Conservation (phyloP, 2,797 vertebrate genomes). For the Lithobates pipiens region DNA sequence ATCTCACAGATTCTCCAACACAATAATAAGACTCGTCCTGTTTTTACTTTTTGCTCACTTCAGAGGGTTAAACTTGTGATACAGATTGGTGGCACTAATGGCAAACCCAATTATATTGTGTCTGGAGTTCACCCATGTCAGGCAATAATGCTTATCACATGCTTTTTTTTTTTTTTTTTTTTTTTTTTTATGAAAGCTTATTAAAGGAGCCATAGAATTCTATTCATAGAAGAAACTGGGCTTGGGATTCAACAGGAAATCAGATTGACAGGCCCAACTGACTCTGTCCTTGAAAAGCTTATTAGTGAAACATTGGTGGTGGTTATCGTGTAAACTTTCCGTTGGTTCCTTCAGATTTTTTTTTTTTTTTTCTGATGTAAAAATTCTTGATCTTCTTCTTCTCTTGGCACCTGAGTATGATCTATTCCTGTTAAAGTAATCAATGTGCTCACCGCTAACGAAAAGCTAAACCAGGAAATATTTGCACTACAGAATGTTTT, state of each 20-base stretch:
- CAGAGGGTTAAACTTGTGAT: constrained; percentile 20
- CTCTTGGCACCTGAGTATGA: background rate
- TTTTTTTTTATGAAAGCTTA: constrained; percentile 19
- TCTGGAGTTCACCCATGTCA: constrained; percentile 3
- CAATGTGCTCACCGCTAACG: background rate
- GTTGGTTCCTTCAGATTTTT: background rate
- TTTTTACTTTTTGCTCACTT: background rate
- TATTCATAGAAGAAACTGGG: constrained; percentile 42
- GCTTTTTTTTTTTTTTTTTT: background rate
- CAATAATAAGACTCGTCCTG: background rate
- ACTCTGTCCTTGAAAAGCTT: constrained; percentile 42
- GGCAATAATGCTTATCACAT: constrained; percentile 40
- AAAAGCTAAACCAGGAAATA: background rate
- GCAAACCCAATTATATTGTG: constrained; percentile 26
- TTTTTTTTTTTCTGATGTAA: background rate
- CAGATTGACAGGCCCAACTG: constrained; percentile 55
- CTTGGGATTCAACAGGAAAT: constrained; percentile 10
- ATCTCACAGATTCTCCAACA: background rate
- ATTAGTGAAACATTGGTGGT: constrained; percentile 17
- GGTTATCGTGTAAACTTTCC: constrained; percentile 21
- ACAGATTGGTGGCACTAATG: constrained; percentile 9
- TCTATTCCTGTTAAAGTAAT: constrained; percentile 10
- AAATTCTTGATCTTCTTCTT: background rate
- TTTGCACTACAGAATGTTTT: constrained; percentile 1
- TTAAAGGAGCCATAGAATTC: constrained; percentile 15